Evolutionary conservation across 2,797 vertebrate genomes (phyloP).

Genomic region (Chiroxiphia lanceolata): DNA sequence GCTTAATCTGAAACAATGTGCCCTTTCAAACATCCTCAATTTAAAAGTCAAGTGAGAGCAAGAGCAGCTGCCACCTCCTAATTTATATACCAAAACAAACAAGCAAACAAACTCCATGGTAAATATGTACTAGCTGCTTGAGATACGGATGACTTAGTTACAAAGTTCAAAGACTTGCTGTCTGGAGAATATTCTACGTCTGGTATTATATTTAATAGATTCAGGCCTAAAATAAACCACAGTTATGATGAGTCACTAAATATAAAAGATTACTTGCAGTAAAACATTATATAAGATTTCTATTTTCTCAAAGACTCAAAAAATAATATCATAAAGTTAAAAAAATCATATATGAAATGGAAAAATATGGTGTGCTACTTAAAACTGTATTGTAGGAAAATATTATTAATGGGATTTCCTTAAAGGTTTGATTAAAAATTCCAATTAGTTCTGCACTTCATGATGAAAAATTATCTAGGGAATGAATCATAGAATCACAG

Average conservation of each 20-base stretch:
- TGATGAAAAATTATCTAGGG: background rate
- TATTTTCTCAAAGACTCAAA: background rate
- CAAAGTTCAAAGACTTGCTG: background rate
- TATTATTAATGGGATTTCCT: background rate
- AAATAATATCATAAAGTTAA: background rate
- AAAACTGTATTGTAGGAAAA: background rate
- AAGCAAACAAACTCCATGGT: background rate
- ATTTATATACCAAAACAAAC: background rate
- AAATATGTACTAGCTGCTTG: background rate
- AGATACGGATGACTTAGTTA: background rate
- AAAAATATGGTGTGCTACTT: background rate
- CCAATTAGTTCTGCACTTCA: background rate
- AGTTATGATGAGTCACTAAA: background rate
- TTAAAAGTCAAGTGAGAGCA: background rate
- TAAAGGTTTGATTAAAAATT: background rate
- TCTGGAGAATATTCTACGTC: background rate
- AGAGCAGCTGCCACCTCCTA: background rate
- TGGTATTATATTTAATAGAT: background rate
- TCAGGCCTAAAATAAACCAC: background rate
- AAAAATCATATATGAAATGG: background rate
- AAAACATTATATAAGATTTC: background rate
- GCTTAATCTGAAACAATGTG: background rate
- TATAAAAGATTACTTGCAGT: background rate
- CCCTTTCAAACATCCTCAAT: background rate
- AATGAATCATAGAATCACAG: background rate